Evolutionary conservation across 2,888 invertebrate species (phyloP).

Genomic region (Cetonia aurata): DNA sequence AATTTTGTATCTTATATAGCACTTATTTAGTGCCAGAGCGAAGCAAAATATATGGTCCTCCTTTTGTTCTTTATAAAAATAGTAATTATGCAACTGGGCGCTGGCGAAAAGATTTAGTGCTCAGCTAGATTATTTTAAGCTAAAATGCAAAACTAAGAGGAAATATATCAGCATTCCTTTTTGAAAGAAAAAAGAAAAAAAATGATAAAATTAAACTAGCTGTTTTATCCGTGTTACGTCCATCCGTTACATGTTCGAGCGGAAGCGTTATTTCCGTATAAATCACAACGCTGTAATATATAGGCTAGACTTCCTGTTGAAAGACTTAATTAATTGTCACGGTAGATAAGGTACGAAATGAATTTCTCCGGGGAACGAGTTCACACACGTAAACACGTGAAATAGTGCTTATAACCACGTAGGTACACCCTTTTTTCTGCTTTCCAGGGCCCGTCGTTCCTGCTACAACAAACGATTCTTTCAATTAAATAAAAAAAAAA

Average conservation of each 20-base stretch:
- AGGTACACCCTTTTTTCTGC: constrained; percentile 6
- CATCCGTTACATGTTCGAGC: constrained; percentile 10
- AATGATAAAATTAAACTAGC: no score
- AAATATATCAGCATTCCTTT: no score
- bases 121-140: no score
- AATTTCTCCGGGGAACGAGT: constrained; percentile 35
- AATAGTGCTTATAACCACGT: constrained; percentile 32
- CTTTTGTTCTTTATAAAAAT: no score
- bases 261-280: constrained; percentile 21
- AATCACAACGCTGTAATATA: constrained; percentile 16
- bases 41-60: no score
- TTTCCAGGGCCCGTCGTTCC: not conserved
- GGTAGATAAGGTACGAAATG: constrained; percentile 26
- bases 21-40: no score
- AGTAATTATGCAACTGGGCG: no score
- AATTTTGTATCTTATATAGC: no score
- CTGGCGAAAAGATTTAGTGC: no score
- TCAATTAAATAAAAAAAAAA: constrained; percentile 20
- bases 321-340: constrained; percentile 37
- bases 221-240: no score
- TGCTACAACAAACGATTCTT: constrained; percentile 23
- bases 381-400: constrained; percentile 32
- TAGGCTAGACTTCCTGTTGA: constrained; percentile 37
- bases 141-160: no score
- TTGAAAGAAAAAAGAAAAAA: no score